Evolutionary conservation across 2,113 vertebrate genomes (phyloP).

Genomic region (Lepus timidus): DNA sequence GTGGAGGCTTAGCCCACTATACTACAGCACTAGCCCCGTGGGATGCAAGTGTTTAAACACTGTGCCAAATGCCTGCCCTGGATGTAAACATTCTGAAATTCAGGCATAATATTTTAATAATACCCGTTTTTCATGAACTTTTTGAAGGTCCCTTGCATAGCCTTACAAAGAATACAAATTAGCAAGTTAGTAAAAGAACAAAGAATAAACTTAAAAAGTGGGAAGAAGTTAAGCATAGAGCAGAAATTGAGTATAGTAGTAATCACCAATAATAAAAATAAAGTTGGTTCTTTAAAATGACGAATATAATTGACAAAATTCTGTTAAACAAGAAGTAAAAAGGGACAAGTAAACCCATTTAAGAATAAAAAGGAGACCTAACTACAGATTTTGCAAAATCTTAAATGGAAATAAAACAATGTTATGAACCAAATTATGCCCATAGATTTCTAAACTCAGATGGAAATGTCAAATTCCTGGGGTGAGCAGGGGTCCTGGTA

Average conservation of each 20-base stretch:
- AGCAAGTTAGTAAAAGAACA: slow-evolving; percentile 5
- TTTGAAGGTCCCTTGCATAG: too few species aligned
- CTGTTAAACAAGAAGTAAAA: slow-evolving; percentile 3
- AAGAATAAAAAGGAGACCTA: background rate
- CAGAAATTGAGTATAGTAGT: background rate
- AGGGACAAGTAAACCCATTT: background rate
- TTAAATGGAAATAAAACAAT: background rate
- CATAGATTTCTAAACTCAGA: background rate
- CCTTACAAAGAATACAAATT: background rate
- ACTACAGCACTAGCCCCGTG: too few species aligned
- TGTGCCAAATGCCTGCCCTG: too few species aligned
- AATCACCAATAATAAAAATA: background rate
- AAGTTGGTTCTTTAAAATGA: background rate
- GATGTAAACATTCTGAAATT: too few species aligned
- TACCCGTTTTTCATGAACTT: too few species aligned
- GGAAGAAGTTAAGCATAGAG: background rate
- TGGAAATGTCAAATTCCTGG: background rate
- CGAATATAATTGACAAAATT: background rate
- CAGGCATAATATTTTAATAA: too few species aligned
- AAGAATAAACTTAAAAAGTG: background rate
- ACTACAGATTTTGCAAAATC: background rate
- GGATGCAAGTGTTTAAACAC: too few species aligned
- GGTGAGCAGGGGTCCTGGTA: background rate
- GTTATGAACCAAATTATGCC: background rate
- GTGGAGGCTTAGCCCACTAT: too few species aligned